Base-by-base conservation (phyloP, 2,113 vertebrate genomes). In the Athene cunicularia region DNA sequence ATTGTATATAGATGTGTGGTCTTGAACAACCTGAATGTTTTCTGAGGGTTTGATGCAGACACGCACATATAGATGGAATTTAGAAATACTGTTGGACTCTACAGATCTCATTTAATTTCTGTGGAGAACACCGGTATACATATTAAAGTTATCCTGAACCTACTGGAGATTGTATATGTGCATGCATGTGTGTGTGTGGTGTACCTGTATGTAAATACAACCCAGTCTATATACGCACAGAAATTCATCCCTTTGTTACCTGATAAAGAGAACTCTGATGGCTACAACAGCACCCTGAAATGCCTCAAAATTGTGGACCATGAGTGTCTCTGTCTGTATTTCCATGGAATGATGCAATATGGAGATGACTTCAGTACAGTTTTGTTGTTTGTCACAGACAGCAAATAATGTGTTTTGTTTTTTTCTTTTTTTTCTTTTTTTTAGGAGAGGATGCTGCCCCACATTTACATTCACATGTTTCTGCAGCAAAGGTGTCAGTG, bases 401-500 rank as follows among this genome's bases (percentile, higher is more conserved):
- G 33, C 58, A 86, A 94, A 87, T 83, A 90, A 83, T 77, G 8
- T 26, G 35, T 56, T 79, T 93, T 81, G 7, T 88, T 70, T 88
- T 93, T 30, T 47, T 45, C 5, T 86, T 85, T 8, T 90, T 39
- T 41, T 56, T 81, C 70, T 43, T 92, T 84, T 68, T 90, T 91
- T n/a, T 87, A 99, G 99, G 95, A 72, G 80, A 60, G 14, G 80
- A 94, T 75, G 59, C 56, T 26, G 85, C 60, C 24, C 59, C 94
- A 13, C 74, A 47, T 77, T 64, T 93, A 64, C 76, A 76, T 49
- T 24, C 96, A 2, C 80, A 47, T 16, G 58, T n/a, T 50, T 39
- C 87, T 37, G 88, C 96, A 5, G 88, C 96, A 64, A 70, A 92
- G 91, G 95, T 98, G 97, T 96, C 97, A 1, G 95, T 98, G 94